Percentiles rank a stretch among this genome's conserved stretches.
These are phyloP conservation scores for Catotricha subobsoleta DNA, from an alignment of 2,888 invertebrate genomes.

Conservation along the genomic window DNA sequence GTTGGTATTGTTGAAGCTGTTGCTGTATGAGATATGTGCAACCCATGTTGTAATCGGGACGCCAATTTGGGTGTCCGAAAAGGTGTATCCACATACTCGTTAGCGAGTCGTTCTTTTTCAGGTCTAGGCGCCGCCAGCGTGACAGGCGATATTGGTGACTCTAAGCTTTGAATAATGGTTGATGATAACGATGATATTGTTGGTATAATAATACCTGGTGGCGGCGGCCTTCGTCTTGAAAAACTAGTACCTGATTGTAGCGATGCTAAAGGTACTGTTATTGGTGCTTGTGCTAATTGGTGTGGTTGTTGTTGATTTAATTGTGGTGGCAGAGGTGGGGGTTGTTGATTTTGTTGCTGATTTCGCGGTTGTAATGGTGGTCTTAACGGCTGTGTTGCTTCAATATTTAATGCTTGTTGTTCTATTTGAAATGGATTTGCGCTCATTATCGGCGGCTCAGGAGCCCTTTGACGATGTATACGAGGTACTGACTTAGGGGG, in stretches of 20 bases:
- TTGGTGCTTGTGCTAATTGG: slow-evolving; percentile 8
- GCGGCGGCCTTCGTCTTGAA: slow-evolving; percentile 23
- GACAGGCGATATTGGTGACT: slow-evolving; percentile 28
- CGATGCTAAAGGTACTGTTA: slow-evolving; percentile 20
- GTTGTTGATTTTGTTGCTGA: neutral
- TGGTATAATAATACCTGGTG: slow-evolving; percentile 17
- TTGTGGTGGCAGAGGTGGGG: neutral
- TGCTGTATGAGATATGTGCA: neutral
- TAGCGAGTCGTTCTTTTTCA: slow-evolving; percentile 67
- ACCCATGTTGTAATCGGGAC: slow-evolving; percentile 20
- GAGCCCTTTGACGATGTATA: slow-evolving; percentile 40
- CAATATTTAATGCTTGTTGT: slow-evolving; percentile 1
- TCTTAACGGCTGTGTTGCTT: neutral
- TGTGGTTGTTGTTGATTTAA: neutral
- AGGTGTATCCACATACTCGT: slow-evolving; percentile 88
- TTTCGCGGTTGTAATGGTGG: neutral
- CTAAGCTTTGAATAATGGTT: slow-evolving; percentile 17
- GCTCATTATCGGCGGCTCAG: slow-evolving; percentile 38
- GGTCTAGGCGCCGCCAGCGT: slow-evolving; percentile 57
- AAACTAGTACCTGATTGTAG: slow-evolving; percentile 22
- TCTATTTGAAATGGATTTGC: slow-evolving; percentile 20
- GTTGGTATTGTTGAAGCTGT: slow-evolving; percentile 4
- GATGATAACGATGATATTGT: slow-evolving; percentile 12
- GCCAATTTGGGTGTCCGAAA: slow-evolving; percentile 39
- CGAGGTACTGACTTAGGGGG: slow-evolving; percentile 56